Percentiles rank a stretch among this genome's conserved stretches.
Conservation (phyloP, 2,888 invertebrate genomes). For the Dermolepida albohirtum region DNA sequence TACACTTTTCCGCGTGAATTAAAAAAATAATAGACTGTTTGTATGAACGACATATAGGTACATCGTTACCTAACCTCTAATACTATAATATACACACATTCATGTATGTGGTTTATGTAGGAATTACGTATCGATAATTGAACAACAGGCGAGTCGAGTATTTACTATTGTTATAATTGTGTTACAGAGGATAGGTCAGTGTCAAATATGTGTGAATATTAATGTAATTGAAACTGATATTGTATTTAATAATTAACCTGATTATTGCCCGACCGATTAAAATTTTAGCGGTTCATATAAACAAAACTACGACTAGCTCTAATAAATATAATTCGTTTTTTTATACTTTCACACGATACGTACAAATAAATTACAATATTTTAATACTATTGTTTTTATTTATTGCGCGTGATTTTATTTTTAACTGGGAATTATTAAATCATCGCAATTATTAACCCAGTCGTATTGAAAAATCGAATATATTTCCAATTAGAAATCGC, state of each 20-base stretch:
- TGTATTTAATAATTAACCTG: conserved; percentile 61
- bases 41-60: conserved; percentile 9
- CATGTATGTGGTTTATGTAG: conserved; percentile 25
- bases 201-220: conserved; percentile 63
- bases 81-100: conserved; percentile 26
- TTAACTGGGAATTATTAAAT: too few species aligned
- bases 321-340: conserved; percentile 42
- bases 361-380: conserved; percentile 42
- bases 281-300: conserved; percentile 53
- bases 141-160: conserved; percentile 35
- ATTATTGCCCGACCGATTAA: conserved; percentile 54
- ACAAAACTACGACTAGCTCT: conserved; percentile 26
- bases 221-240: conserved; percentile 63
- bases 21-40: neutral
- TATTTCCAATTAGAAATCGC: too few species aligned
- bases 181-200: conserved; percentile 57
- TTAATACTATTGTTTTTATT: conserved; percentile 29
- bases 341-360: conserved; percentile 38
- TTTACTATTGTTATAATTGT: conserved; percentile 36
- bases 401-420: too few species aligned
- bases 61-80: conserved; percentile 27
- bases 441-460: too few species aligned
- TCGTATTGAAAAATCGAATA: too few species aligned
- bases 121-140: conserved; percentile 32
- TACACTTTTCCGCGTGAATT: neutral